Evolutionary conservation across 2,888 invertebrate species (phyloP).

Genomic region (Cosmia trapezina): DNA sequence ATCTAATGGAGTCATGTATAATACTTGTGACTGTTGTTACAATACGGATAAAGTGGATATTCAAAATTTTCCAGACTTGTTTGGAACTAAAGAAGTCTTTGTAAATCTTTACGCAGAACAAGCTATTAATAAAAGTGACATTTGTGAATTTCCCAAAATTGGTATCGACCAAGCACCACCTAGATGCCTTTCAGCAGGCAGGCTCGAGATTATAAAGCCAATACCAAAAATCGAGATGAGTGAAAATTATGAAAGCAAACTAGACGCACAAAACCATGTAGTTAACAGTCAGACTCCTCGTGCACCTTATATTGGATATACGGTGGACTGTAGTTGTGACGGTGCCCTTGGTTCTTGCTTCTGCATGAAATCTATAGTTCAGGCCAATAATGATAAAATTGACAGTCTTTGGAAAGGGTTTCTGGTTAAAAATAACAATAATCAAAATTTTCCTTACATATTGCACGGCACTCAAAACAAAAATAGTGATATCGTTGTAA

Average conservation of each 20-base stretch:
- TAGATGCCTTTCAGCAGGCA: not conserved
- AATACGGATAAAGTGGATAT: conserved; percentile 27
- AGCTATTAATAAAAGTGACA: conserved; percentile 9
- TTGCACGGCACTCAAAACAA: conserved; percentile 67
- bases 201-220: conserved; percentile 16
- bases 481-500: conserved; percentile 26
- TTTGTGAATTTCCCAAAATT: not conserved
- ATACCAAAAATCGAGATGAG: conserved; percentile 9
- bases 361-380: conserved; percentile 76
- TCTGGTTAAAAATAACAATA: conserved; percentile 43
- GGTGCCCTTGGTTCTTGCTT: conserved; percentile 71
- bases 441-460: conserved; percentile 75
- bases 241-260: conserved; percentile 3
- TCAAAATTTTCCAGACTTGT: conserved; percentile 35
- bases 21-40: conserved; percentile 62
- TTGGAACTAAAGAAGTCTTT: conserved; percentile 53
- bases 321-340: conserved; percentile 79
- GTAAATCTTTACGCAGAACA: conserved; percentile 59
- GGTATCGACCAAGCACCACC: not conserved
- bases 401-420: conserved; percentile 73
- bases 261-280: not conserved
- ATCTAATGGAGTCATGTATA: conserved; percentile 54
- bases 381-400: conserved; percentile 69
- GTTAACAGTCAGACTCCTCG: not conserved
- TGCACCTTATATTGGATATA: conserved; percentile 77